Percentiles rank a stretch among this genome's conserved stretches.
Evolutionary conservation across 2,113 vertebrate species (phyloP).

Genomic region (Triplophysa tibetana): DNA sequence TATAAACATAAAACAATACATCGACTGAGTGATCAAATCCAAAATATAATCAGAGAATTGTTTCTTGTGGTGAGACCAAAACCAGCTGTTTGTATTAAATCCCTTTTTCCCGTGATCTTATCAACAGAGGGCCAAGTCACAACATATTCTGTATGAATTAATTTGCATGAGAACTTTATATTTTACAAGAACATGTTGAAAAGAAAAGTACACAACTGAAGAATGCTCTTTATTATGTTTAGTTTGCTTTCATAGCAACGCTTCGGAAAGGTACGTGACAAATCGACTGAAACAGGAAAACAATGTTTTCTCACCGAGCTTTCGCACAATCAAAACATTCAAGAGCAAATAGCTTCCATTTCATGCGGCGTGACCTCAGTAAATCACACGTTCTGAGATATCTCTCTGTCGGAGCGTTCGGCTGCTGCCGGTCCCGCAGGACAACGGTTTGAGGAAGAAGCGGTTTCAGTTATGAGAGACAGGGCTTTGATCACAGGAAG

Average conservation of each 20-base stretch:
- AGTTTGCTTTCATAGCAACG: constrained; percentile 8
- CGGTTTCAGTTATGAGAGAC: constrained; percentile 51
- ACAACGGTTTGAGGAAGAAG: constrained; percentile 43
- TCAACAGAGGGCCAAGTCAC: not conserved
- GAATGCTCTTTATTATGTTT: not conserved
- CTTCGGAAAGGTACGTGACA: not conserved
- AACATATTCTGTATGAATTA: constrained; percentile 10
- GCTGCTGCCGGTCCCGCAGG: constrained; percentile 42
- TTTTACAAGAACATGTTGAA: not conserved
- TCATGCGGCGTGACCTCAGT: constrained; percentile 21
- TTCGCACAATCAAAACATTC: constrained; percentile 21
- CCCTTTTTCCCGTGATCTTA: not conserved
- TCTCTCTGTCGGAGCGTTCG: constrained; percentile 7
- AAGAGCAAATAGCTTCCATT: constrained; percentile 31
- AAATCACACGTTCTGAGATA: constrained; percentile 20
- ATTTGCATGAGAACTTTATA: not conserved
- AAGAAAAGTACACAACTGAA: not conserved
- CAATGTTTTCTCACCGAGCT: not conserved
- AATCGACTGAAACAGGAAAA: not conserved
- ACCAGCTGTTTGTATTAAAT: not conserved
- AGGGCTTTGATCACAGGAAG: constrained; percentile 70
- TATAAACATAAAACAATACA: too few relatives aligned
- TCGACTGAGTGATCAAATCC: too few relatives aligned
- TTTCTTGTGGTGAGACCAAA: too few relatives aligned
- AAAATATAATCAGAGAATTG: too few relatives aligned